Base-by-base conservation (phyloP, 2,113 vertebrate species). In the Dissostichus mawsoni region DNA sequence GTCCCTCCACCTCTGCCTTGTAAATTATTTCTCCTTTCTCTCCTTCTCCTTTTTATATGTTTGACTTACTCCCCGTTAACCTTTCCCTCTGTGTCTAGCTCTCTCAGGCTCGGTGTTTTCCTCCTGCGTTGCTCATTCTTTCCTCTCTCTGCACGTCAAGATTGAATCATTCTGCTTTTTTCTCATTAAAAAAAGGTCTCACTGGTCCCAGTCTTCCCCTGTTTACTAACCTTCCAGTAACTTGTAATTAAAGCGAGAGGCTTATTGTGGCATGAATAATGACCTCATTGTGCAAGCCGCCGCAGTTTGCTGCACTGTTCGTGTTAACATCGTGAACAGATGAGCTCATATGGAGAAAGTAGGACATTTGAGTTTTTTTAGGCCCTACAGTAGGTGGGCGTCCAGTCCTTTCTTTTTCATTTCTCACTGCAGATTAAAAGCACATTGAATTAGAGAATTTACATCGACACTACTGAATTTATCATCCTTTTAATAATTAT, bases 41-140 rank as follows among this genome's bases (percentile, higher is more conserved):
- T 29, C 44, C 5, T 48, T 29, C 20, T 8, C 13, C 33, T 53
- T 74, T 41, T 52, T 1, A 50, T 58, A 52, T 62, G 3, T 48
- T 93, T 96, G 95, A 29, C 29, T 29, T 29, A 0, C 29, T 29
- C 29, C 92, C 95, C 96, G 10, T 59, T 45, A n/a, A 5, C 9
- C 33, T 53, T 23, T 55, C 29, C 48, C 18, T 52, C 29, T 44
- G 17, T 67, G 44, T 69, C 65, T 44, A 16, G 36, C 59, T 51
- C 11, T 55, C 62, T 64, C 51, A 10, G 47, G 7, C 55, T 73
- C 13, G 16, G 18, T 72, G n/a, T 77, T 64, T 59, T 9, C 36
- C 36, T 45, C 9, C 5, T 4, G 7, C 12, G 1, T 44, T 68
- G 29, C 48, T 69, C 64, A n/a, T 41, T 64, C 45, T 52, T 63